Evolutionary conservation across 2,113 vertebrate species (phyloP).

Genomic region (Sinosuthora webbiana): DNA sequence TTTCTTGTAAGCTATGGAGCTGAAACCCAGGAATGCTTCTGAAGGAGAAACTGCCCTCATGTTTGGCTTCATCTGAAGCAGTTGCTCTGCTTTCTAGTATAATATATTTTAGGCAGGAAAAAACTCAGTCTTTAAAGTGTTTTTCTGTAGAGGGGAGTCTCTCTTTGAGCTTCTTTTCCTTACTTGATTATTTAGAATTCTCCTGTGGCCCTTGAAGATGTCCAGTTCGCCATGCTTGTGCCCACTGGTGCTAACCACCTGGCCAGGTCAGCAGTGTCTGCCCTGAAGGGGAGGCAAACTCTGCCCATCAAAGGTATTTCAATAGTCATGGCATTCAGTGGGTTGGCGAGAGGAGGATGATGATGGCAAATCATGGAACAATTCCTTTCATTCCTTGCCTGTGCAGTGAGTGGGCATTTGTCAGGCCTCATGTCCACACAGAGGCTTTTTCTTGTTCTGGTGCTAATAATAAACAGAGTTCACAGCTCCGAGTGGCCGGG

Average conservation of each 20-base stretch:
- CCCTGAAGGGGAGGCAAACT: neutral
- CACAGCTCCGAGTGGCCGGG: neutral
- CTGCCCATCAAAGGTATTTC: neutral
- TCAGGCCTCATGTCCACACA: neutral
- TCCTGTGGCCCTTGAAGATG: neutral
- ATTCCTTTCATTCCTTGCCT: slow-evolving; percentile 4
- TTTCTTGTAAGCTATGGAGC: neutral
- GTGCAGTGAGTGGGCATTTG: slow-evolving; percentile 28
- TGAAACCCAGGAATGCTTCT: neutral
- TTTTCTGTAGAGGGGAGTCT: neutral
- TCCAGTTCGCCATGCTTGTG: neutral
- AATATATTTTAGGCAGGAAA: neutral
- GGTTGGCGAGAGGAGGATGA: neutral
- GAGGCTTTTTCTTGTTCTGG: slow-evolving; percentile 28
- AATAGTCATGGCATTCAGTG: neutral
- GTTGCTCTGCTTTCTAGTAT: neutral
- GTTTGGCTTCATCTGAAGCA: neutral
- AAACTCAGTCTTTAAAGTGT: neutral
- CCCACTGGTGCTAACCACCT: neutral
- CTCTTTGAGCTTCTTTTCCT: neutral
- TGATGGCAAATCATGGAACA: neutral
- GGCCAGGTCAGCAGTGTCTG: neutral
- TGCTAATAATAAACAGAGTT: slow-evolving; percentile 48
- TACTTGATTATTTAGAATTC: neutral
- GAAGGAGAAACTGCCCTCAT: neutral